Evolutionary conservation across 1,140 invertebrate species (phyloP), one percentile per base, ranked within the genome.

Genomic region (Rhagoletis zephyria): DNA sequence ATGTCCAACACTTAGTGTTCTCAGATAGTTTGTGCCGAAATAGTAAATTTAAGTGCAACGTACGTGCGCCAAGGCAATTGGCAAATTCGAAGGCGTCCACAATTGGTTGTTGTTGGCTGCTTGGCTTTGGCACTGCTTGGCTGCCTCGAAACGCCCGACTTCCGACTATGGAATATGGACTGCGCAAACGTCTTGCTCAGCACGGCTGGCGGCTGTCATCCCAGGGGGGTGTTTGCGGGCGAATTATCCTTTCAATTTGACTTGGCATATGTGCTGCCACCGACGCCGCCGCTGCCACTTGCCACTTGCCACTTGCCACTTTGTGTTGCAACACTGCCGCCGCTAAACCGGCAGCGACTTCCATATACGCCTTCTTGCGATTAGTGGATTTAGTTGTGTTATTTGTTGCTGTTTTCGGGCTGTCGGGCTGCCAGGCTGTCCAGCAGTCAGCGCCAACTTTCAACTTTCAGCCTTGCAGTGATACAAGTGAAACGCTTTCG

Each of bases 171-270:
- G 85, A 77, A 40, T 87, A 59, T 61, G 12, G 16, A 51, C 70
- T 77, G 16, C 16, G 65, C 45, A 48, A n/a, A 63, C 88, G 70
- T 60, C 64, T 42, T 67, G 51, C n/a, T 45, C 16, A 77, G 74
- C 74, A 45, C 74, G 74, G 74, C 74, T 81, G 74, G 85, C 42
- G 87, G 85, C 89, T 88, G 88, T 87, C 90, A 65, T 88, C 85
- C 90, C 91, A 90, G 88, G 90, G 90, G 91, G 91, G 90, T 92
- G 91, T 92, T 92, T 92, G 91, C 90, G 91, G 91, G 91, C 91
- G 91, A 92, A 92, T 92, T 92, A 92, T 92, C 91, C 91, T 92
- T 92, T 92, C 91, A 92, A 92, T 92, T 92, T 92, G 90, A 92
- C 91, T 92, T 92, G 91, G 91, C 91, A 92, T 92, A 92, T 92